phyloP scores from a whole-genome alignment of 2,113 vertebrate species.

The Erythrocercus mccallii region DNA sequence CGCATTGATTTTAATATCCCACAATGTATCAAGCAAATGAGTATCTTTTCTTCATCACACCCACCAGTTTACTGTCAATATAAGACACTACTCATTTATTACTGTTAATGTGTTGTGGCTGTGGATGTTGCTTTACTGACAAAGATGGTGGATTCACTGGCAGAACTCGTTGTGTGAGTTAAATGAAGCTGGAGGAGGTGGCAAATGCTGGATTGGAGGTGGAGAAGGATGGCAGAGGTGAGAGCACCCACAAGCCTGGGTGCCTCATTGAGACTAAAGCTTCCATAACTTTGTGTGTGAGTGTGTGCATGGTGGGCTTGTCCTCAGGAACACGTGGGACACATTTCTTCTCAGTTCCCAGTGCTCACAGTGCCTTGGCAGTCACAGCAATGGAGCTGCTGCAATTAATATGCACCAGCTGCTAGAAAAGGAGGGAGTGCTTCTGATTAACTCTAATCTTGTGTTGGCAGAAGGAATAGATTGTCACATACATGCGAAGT shows the following conservation, averaged over 20 bases:
- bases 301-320: neutral
- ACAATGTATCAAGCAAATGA: neutral
- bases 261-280: neutral
- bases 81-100: constrained; percentile 14
- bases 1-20: neutral
- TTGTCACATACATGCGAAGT: neutral
- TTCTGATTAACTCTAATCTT: neutral
- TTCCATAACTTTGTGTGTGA: neutral
- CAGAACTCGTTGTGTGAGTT: constrained; percentile 3
- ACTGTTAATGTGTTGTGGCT: neutral
- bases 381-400: neutral
- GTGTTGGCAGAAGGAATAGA: neutral
- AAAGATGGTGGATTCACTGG: constrained; percentile 9
- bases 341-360: neutral
- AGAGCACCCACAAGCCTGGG: neutral
- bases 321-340: neutral
- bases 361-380: neutral
- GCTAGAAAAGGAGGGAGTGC: neutral
- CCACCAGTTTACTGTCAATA: constrained; percentile 7
- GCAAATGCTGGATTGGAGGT: neutral
- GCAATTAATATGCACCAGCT: neutral
- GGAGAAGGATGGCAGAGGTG: neutral
- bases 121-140: neutral
- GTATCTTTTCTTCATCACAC: constrained; percentile 2
- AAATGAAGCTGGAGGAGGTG: neutral